Evolutionary conservation across 2,113 vertebrate species (phyloP).

Genomic region (Muntiacus reevesi): DNA sequence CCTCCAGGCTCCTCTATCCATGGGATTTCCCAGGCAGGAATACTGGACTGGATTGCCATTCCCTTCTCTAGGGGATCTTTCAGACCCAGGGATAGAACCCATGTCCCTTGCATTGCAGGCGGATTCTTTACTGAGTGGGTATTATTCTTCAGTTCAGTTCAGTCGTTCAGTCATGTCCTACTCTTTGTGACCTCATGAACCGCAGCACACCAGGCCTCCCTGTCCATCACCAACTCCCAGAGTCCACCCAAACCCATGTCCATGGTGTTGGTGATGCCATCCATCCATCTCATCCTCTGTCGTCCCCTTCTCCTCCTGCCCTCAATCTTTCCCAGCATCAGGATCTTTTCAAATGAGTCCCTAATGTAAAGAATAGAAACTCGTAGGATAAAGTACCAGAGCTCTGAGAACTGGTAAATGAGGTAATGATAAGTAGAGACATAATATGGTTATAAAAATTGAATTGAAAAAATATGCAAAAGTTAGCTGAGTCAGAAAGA

Average conservation of each 20-base stretch:
- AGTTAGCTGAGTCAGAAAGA: background rate
- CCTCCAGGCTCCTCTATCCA: background rate
- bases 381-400: background rate
- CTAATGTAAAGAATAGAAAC: background rate
- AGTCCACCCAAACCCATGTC: background rate
- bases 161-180: rapidly evolving
- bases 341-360: background rate
- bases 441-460: background rate
- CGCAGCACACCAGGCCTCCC: rapidly evolving
- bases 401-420: background rate
- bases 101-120: background rate
- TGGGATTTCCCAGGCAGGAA: background rate
- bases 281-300: background rate
- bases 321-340: background rate
- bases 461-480: background rate
- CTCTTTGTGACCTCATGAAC: background rate
- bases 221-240: background rate
- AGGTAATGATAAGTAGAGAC: background rate
- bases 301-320: background rate
- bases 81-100: background rate
- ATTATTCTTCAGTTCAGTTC: background rate
- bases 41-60: background rate
- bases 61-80: background rate
- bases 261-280: background rate
- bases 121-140: background rate